Percentiles rank a stretch among this genome's conserved stretches.
These are phyloP conservation scores for Trogon surrucura DNA, from an alignment of 2,113 vertebrate genomes.

Conservation along the genomic window DNA sequence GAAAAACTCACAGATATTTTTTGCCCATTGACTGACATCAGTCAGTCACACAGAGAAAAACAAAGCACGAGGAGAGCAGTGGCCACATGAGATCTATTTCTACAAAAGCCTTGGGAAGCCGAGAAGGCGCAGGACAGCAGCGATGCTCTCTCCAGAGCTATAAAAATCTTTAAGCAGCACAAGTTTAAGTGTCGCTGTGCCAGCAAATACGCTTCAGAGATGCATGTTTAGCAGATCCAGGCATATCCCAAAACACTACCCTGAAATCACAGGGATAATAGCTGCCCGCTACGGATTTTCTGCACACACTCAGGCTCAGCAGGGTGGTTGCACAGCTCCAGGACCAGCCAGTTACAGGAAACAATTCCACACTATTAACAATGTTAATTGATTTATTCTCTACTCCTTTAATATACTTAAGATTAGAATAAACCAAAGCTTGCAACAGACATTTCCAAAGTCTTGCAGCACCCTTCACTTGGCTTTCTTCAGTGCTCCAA, in stretches of 20 bases:
- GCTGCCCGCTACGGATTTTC: background rate
- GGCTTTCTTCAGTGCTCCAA: background rate
- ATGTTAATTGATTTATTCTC: background rate
- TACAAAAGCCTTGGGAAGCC: background rate
- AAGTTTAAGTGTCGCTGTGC: background rate
- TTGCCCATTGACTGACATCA: background rate
- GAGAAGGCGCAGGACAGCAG: background rate
- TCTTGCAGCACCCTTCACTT: background rate
- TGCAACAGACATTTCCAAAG: background rate
- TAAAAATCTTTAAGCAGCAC: background rate
- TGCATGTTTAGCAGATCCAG: background rate
- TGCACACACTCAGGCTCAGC: fast-evolving
- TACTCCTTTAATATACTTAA: background rate
- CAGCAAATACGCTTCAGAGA: background rate
- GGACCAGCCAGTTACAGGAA: background rate
- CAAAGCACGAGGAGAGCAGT: background rate
- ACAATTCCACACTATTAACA: background rate
- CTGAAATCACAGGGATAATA: background rate
- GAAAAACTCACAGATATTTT: background rate
- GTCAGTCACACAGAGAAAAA: background rate
- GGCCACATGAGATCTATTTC: background rate
- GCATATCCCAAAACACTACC: background rate
- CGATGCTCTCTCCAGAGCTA: background rate
- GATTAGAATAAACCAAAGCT: background rate
- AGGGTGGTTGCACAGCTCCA: background rate